phyloP scores from a whole-genome alignment of 2,113 vertebrate genomes.

The Nothoprocta perdicaria region DNA sequence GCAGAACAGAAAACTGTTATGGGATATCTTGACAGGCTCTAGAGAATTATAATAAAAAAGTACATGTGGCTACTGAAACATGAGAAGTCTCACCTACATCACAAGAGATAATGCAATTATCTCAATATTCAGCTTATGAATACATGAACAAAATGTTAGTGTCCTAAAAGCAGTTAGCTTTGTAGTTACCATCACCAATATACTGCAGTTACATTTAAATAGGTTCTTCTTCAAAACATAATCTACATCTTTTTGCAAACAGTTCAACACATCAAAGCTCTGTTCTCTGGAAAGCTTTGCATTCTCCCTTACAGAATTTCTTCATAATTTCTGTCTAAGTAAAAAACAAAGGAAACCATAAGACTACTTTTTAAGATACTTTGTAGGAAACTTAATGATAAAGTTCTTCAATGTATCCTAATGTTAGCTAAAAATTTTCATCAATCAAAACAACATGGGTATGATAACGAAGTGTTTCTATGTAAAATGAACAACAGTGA shows the following conservation, averaged over 20 bases:
- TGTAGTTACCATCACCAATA: neutral
- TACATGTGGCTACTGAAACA: neutral
- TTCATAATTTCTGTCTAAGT: neutral
- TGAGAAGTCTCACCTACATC: neutral
- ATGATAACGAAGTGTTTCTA: neutral
- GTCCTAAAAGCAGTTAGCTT: neutral
- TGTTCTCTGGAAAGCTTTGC: neutral
- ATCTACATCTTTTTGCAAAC: neutral
- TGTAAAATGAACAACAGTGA: neutral
- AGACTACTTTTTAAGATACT: neutral
- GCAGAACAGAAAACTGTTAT: slow-evolving; percentile 83
- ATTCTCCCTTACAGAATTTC: neutral
- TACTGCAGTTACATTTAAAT: neutral
- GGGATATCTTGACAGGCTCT: slow-evolving; percentile 82
- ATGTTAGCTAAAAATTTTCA: neutral
- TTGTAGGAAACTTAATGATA: neutral
- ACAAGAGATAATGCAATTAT: neutral
- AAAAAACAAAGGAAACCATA: neutral
- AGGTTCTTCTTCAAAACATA: neutral
- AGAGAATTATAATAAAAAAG: slow-evolving; percentile 25
- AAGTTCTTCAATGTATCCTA: neutral
- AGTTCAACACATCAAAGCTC: neutral
- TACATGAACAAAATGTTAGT: fast-evolving
- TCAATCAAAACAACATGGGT: neutral
- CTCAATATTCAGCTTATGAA: neutral